Conservation (phyloP, 2,113 vertebrate species). For the Chlorocebus sabaeus region DNA sequence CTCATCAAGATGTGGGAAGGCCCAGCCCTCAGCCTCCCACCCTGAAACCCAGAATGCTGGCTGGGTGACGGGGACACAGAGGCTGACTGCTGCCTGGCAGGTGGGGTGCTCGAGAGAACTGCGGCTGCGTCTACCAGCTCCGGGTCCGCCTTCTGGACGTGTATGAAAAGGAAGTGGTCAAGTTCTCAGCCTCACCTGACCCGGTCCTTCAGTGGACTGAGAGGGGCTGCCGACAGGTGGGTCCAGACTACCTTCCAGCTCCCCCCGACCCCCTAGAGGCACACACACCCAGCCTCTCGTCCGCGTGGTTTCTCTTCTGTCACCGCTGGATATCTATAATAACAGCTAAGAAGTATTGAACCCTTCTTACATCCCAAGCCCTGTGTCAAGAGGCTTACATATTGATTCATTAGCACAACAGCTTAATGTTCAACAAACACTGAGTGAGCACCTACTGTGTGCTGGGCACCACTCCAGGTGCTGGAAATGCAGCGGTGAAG, state of each 20-base stretch:
- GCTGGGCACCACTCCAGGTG: not conserved
- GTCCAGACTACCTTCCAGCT: not conserved
- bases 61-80: not conserved
- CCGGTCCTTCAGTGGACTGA: constrained; percentile 72
- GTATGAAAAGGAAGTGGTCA: constrained; percentile 13
- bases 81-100: constrained; percentile 34
- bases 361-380: not conserved
- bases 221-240: constrained; percentile 65
- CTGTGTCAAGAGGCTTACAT: not conserved
- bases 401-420: not conserved
- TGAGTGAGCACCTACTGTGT: not conserved
- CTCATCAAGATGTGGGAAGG: not conserved
- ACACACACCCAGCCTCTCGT: not conserved
- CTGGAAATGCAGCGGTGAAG: not conserved
- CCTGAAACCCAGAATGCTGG: not conserved
- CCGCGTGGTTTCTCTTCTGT: not conserved
- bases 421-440: not conserved
- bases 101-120: constrained; percentile 71
- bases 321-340: rapidly evolving
- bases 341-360: not conserved
- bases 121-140: constrained; percentile 70
- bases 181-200: constrained; percentile 36
- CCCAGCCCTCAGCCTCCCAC: not conserved
- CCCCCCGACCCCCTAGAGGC: not conserved
- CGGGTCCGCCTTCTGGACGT: constrained; percentile 65